Conservation (phyloP, 2,888 invertebrate genomes). For the Kryphioiulus occultus region DNA sequence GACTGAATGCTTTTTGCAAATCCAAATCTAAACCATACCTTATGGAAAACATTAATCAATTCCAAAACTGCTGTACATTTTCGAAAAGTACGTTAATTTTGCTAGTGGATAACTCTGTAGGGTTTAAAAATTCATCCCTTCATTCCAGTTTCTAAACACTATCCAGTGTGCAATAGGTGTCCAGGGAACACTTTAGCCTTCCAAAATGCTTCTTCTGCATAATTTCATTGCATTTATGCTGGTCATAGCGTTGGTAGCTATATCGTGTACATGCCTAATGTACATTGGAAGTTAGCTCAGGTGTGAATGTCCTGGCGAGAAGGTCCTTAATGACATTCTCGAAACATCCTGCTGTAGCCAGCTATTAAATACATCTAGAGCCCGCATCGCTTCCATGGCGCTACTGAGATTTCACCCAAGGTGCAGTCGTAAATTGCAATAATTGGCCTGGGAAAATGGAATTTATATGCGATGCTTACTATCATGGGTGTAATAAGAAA, state of each 20-base stretch:
- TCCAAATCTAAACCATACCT: no score
- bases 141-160: not conserved
- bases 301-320: not conserved
- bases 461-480: not conserved
- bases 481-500: conserved; percentile 8
- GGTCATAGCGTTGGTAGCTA: not conserved
- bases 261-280: not conserved
- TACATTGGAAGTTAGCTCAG: not conserved
- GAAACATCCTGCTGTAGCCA: not conserved
- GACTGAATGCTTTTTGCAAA: no score
- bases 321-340: not conserved
- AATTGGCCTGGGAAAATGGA: conserved; percentile 17
- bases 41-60: no score
- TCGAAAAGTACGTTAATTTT: not conserved
- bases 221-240: not conserved
- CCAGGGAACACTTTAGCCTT: conserved; percentile 3
- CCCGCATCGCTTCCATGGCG: not conserved
- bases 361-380: not conserved
- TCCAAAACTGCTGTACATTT: no score
- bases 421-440: not conserved
- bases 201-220: not conserved
- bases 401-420: not conserved
- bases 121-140: not conserved
- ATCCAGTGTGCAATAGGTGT: not conserved
- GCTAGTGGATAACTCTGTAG: not conserved